Evolutionary conservation across 2,113 vertebrate species (phyloP).

Genomic region (Lophura nycthemera): DNA sequence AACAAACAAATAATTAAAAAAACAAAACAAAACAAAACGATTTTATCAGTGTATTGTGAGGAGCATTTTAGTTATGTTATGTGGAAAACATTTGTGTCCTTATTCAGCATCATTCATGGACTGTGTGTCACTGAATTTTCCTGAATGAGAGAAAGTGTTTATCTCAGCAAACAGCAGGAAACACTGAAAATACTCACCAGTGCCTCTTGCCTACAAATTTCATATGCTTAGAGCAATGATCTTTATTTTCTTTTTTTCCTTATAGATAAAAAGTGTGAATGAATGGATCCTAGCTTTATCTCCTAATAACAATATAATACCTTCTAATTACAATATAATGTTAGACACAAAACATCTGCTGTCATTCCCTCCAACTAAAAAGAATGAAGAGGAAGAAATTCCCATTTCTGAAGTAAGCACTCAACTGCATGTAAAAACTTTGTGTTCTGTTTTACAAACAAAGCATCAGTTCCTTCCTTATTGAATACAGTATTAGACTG

Average conservation of each 20-base stretch:
- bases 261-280: background rate
- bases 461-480: background rate
- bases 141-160: background rate
- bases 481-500: background rate
- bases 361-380: background rate
- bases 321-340: background rate
- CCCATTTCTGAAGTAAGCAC: background rate
- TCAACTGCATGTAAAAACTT: background rate
- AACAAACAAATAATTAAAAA: too few relatives aligned
- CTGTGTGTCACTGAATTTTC: background rate
- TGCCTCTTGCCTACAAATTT: background rate
- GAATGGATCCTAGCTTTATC: background rate
- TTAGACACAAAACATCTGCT: background rate
- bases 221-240: background rate
- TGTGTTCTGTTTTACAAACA: background rate
- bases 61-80: fast-evolving
- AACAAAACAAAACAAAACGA: too few relatives aligned
- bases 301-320: background rate
- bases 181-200: background rate
- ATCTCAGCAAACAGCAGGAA: background rate
- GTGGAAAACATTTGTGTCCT: background rate
- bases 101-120: background rate
- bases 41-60: background rate
- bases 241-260: too few relatives aligned
- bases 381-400: background rate